Conservation (phyloP, 1,140 invertebrate species). For the Forficula auricularia region DNA sequence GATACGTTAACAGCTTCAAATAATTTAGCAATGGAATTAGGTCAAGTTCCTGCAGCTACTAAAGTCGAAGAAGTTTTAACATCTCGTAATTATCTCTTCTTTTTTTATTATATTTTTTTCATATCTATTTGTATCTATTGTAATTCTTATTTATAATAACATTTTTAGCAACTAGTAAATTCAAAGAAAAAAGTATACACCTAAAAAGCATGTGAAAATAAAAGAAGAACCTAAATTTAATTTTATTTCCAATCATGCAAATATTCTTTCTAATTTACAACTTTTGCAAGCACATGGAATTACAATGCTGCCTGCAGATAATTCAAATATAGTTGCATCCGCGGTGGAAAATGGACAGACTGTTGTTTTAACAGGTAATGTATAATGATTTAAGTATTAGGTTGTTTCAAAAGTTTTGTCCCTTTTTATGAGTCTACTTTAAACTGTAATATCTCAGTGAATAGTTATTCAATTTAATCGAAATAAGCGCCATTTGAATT, state of each 20-base stretch:
- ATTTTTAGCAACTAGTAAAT: not conserved
- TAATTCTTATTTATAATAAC: not conserved
- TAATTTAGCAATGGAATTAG: slow-evolving; percentile 9
- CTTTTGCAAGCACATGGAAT: slow-evolving; percentile 64
- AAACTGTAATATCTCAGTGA: no score
- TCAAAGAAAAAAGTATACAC: not conserved
- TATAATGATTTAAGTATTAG: no score
- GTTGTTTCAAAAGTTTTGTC: no score
- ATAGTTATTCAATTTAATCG: no score
- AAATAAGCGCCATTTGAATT: no score
- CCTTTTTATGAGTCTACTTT: no score
- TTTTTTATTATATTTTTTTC: not conserved
- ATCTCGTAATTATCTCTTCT: not conserved
- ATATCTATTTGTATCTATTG: not conserved
- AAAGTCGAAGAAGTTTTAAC: slow-evolving; percentile 11
- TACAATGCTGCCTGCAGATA: slow-evolving; percentile 55
- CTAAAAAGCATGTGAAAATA: slow-evolving; percentile 1
- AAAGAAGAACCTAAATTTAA: no score
- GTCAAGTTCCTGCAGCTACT: slow-evolving; percentile 8
- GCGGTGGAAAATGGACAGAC: slow-evolving; percentile 64
- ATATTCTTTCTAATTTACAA: slow-evolving; percentile 25
- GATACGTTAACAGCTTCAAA: slow-evolving; percentile 9
- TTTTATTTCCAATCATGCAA: not conserved
- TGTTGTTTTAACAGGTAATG: slow-evolving; percentile 50
- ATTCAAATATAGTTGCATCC: slow-evolving; percentile 50